Percentiles rank a stretch among this genome's conserved stretches.
phyloP scores from a whole-genome alignment of 2,888 invertebrate species.

The Lissonota sp. region DNA sequence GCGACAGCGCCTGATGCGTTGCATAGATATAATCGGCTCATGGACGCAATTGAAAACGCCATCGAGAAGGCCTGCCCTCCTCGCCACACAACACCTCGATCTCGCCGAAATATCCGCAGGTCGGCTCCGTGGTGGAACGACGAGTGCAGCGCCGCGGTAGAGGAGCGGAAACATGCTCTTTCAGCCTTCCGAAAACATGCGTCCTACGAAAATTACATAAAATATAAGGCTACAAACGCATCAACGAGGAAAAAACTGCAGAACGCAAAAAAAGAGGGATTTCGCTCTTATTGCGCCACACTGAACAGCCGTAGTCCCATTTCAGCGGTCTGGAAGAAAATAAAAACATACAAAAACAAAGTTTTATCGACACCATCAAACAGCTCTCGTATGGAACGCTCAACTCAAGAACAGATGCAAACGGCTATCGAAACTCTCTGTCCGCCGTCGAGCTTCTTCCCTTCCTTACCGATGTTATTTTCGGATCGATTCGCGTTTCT shows the following conservation, averaged over 20 bases:
- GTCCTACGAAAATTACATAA: conserved; percentile 8
- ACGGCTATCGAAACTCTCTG: neutral
- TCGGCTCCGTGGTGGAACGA: conserved; percentile 31
- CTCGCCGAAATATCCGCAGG: neutral
- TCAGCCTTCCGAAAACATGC: neutral
- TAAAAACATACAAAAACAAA: conserved; percentile 19
- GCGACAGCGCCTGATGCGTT: neutral
- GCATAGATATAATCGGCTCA: neutral
- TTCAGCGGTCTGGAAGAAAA: conserved; percentile 1
- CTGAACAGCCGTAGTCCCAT: conserved; percentile 12
- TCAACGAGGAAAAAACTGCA: neutral
- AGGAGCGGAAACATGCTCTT: neutral
- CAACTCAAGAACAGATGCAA: neutral
- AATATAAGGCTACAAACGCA: neutral
- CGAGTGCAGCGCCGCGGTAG: neutral
- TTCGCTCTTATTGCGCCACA: neutral
- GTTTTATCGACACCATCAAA: neutral
- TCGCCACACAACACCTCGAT: neutral
- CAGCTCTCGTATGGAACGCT: neutral
- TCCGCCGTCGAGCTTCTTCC: neutral
- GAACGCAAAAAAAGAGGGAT: neutral
- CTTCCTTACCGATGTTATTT: neutral
- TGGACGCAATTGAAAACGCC: neutral
- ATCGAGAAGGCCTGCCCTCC: neutral
- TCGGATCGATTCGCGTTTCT: neutral